Conservation (phyloP, 2,113 vertebrate genomes). For the Eira barbara region DNA sequence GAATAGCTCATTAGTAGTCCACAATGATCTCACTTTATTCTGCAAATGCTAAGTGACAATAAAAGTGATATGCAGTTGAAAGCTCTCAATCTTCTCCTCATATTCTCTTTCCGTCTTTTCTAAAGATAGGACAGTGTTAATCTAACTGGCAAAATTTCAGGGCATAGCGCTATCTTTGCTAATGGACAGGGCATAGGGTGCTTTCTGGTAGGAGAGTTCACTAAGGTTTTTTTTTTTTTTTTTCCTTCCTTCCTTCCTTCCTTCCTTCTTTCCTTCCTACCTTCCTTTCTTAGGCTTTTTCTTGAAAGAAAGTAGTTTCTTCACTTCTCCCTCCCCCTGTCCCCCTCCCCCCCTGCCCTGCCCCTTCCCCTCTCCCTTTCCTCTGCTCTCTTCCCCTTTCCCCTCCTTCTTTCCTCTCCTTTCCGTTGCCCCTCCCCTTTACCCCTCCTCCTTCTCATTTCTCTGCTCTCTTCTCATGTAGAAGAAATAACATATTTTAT, state of each 20-base stretch:
- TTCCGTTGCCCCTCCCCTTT: accelerated
- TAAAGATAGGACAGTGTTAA: not conserved
- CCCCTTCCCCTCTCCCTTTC: accelerated
- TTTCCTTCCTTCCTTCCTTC: too few species aligned
- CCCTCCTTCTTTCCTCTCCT: too few species aligned
- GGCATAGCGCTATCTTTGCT: not conserved
- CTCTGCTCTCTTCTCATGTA: not conserved
- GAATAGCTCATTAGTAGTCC: not conserved
- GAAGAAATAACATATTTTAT: not conserved
- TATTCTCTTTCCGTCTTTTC: not conserved
- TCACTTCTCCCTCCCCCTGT: accelerated
- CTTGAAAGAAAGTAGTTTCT: not conserved
- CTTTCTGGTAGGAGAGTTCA: not conserved
- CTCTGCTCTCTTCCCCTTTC: not conserved
- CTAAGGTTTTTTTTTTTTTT: not conserved
- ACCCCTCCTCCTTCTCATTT: not conserved
- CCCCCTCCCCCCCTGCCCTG: accelerated
- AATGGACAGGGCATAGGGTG: not conserved
- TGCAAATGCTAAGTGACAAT: not conserved
- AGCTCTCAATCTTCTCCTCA: not conserved
- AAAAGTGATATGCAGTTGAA: not conserved
- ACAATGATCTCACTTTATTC: not conserved
- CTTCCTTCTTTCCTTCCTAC: too few species aligned
- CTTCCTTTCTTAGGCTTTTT: not conserved
- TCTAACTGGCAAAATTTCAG: not conserved